Evolutionary conservation across 2,888 invertebrate species (phyloP), one percentile per base, ranked within the genome.

Genomic region (Therioaphis trifolii): DNA sequence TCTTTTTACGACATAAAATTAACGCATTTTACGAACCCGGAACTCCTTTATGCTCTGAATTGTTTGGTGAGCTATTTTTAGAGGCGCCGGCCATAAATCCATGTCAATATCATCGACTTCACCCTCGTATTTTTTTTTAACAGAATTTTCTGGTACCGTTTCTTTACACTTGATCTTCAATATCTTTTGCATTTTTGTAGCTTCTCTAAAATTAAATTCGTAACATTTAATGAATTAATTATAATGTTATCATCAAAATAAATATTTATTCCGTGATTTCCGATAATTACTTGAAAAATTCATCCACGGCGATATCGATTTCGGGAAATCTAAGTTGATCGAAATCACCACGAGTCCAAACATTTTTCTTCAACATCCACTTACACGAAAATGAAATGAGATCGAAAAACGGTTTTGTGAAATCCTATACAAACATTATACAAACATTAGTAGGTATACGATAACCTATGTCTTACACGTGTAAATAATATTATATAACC

Each of bases 341-440:
- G 89, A 98, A 98, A 1, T 95, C 93, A 0, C 98, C 98, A 88
- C 97, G 95, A 91, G 96, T 92, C 95, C 97, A 98, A 11, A 95
- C 94, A 86, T 92, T 93, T 87, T 93, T 85, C 24, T 85, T 86
- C 15, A 85, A 84, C 49, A 82, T 75, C 87, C 87, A 87, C 68
- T 85, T 85, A 84, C 86, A 84, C 11, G 86, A 78, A 35, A 85
- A 84, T 40, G 88, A 88, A 86, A 91, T 91, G 35, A 91, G 88
- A 85, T 89, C 88, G 78, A 89, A 88, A 88, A 90, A 91, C 2
- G 91, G 91, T 85, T 27, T 49, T 2, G 61, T 63, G 27, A 80
- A 80, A 35, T 72, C 35, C 80, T 80, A 84, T 84, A 1, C 85
- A 75, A 49, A 86, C 80, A 71, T n/a, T n/a, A n/a, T n/a, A n/a